These are phyloP conservation scores for Dasysyrphus albostriatus DNA, from an alignment of 2,888 invertebrate genomes.

Conservation along the genomic window DNA sequence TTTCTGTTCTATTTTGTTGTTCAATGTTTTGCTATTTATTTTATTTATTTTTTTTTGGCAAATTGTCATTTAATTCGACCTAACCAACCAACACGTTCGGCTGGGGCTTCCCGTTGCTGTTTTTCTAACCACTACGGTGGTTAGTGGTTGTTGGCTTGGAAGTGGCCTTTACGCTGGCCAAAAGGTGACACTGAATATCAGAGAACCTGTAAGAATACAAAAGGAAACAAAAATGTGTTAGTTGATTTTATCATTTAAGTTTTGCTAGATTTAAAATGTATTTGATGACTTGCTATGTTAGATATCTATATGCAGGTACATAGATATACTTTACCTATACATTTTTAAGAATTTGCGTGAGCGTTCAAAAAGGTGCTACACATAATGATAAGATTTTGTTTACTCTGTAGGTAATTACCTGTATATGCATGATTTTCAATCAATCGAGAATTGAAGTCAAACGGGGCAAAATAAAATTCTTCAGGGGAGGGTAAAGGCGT, in stretches of 20 bases:
- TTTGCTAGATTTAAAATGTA: background rate
- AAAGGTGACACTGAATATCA: constrained; percentile 66
- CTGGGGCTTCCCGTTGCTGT: constrained; percentile 47
- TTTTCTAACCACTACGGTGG: background rate
- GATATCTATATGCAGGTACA: too few relatives aligned
- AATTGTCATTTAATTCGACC: constrained; percentile 65
- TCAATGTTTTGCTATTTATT: constrained; percentile 26
- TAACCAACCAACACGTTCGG: constrained; percentile 44
- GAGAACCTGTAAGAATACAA: constrained; percentile 68
- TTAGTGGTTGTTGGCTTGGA: constrained; percentile 17
- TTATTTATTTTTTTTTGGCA: constrained; percentile 59
- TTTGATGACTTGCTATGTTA: background rate
- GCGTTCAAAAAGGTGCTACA: too few relatives aligned
- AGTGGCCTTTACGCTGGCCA: constrained; percentile 61
- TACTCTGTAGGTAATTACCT: too few relatives aligned
- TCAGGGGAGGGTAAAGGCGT: too few relatives aligned
- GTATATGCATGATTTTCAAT: too few relatives aligned
- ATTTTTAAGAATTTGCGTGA: too few relatives aligned
- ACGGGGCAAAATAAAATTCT: too few relatives aligned
- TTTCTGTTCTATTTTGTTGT: constrained; percentile 33
- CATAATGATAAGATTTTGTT: too few relatives aligned
- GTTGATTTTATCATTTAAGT: constrained; percentile 8
- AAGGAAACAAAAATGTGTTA: constrained; percentile 33
- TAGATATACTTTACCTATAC: too few relatives aligned
- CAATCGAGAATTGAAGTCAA: too few relatives aligned